phyloP scores from a whole-genome alignment of 2,888 invertebrate species.

The Ceramica pisi region DNA sequence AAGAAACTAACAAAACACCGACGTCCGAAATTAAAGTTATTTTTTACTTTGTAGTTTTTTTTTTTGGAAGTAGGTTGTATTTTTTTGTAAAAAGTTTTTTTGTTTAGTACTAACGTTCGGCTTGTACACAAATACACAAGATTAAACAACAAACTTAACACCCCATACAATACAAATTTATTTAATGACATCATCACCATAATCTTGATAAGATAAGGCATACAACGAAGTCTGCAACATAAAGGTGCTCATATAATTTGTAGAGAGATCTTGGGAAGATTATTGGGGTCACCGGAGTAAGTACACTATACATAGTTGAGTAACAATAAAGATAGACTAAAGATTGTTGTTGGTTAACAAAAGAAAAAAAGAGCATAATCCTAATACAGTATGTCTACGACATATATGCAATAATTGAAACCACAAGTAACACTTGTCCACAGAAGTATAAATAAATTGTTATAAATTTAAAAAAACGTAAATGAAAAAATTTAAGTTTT shows the following conservation, averaged over 20 bases:
- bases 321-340: neutral
- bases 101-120: neutral
- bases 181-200: neutral
- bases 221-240: neutral
- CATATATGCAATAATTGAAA: too few relatives aligned
- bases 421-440: too few relatives aligned
- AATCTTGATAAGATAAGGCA: neutral
- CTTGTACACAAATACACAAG: neutral
- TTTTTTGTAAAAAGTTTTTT: too few relatives aligned
- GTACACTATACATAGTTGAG: neutral
- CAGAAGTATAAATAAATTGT: too few relatives aligned
- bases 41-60: too few relatives aligned
- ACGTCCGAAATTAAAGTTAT: too few relatives aligned
- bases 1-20: too few relatives aligned
- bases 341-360: neutral
- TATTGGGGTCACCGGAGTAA: neutral
- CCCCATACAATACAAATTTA: neutral
- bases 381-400: too few relatives aligned
- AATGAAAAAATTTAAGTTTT: too few relatives aligned
- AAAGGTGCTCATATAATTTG: slow-evolving; percentile 5
- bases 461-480: too few relatives aligned
- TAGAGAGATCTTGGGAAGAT: slow-evolving; percentile 2
- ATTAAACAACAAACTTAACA: neutral
- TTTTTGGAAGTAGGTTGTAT: too few relatives aligned
- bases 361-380: neutral